Conservation (phyloP, 1,140 invertebrate species). For the Drosophila trapezifrons region DNA sequence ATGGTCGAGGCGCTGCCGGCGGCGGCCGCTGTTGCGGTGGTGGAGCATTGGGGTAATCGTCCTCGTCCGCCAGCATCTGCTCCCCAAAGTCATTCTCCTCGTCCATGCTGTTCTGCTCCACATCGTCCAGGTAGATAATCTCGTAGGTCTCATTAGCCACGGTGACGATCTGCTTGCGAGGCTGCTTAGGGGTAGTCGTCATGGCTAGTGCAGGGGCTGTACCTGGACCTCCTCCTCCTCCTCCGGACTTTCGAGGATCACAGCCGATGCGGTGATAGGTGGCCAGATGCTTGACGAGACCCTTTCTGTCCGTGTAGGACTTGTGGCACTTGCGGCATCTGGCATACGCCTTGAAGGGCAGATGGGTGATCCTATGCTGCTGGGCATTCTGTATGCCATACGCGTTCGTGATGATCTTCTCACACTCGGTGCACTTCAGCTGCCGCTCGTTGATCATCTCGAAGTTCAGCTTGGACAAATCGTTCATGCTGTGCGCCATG, state of each 20-base stretch:
- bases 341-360: slow-evolving; percentile 75
- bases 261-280: slow-evolving; percentile 68
- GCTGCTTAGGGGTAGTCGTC: slow-evolving; percentile 15
- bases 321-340: slow-evolving; percentile 75
- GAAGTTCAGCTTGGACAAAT: slow-evolving; percentile 72
- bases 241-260: slow-evolving; percentile 29
- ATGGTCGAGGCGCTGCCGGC: not conserved
- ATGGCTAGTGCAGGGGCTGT: not conserved
- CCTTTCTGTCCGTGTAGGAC: slow-evolving; percentile 77
- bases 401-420: slow-evolving; percentile 79
- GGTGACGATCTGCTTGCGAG: slow-evolving; percentile 67
- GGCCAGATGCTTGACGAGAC: slow-evolving; percentile 74
- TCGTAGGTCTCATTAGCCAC: slow-evolving; percentile 73
- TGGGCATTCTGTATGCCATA: slow-evolving; percentile 82
- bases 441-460: slow-evolving; percentile 70
- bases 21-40: not conserved
- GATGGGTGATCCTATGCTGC: slow-evolving; percentile 76
- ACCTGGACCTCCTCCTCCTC: not conserved
- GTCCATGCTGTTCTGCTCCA: slow-evolving; percentile 32
- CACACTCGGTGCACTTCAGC: slow-evolving; percentile 72
- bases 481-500: slow-evolving; percentile 69
- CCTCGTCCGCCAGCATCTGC: slow-evolving; percentile 73
- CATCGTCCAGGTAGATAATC: slow-evolving; percentile 74
- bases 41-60: slow-evolving; percentile 36
- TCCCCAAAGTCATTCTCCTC: slow-evolving; percentile 74